phyloP scores from a whole-genome alignment of 2,797 vertebrate species.

The Cirrhinus molitorella region DNA sequence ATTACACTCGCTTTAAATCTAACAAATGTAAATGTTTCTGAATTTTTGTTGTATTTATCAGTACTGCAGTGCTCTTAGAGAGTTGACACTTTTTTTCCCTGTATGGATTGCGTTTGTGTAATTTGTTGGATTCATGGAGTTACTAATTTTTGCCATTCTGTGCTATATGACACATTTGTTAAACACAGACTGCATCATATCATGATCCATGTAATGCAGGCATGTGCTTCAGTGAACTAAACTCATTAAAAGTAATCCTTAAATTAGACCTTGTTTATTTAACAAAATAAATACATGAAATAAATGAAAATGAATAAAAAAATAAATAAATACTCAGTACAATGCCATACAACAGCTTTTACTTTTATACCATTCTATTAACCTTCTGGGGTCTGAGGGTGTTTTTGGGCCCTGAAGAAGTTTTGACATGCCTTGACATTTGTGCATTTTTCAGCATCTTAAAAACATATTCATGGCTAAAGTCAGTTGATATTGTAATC shows the following conservation, averaged over 20 bases:
- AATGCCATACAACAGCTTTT: too few relatives aligned
- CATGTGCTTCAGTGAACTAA: not conserved
- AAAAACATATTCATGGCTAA: too few relatives aligned
- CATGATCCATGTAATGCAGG: constrained; percentile 49
- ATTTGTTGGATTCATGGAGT: not conserved
- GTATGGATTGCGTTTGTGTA: constrained; percentile 52
- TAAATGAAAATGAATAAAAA: too few relatives aligned
- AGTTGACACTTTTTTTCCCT: not conserved
- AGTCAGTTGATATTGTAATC: too few relatives aligned
- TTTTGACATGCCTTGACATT: too few relatives aligned
- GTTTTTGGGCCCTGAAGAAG: too few relatives aligned
- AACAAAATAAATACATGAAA: too few relatives aligned
- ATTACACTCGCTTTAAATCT: not conserved
- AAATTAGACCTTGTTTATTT: not conserved
- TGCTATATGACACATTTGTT: not conserved
- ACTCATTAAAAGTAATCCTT: not conserved
- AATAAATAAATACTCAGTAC: too few relatives aligned
- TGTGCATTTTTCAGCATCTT: too few relatives aligned
- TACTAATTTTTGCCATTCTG: not conserved
- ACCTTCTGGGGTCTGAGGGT: too few relatives aligned
- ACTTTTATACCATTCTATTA: too few relatives aligned
- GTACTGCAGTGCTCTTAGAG: not conserved
- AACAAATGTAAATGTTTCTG: constrained; percentile 35
- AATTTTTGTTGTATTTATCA: not conserved
- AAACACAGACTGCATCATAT: not conserved